These are phyloP conservation scores for Alcedo atthis DNA, from an alignment of 2,797 vertebrate genomes.

Conservation along the genomic window DNA sequence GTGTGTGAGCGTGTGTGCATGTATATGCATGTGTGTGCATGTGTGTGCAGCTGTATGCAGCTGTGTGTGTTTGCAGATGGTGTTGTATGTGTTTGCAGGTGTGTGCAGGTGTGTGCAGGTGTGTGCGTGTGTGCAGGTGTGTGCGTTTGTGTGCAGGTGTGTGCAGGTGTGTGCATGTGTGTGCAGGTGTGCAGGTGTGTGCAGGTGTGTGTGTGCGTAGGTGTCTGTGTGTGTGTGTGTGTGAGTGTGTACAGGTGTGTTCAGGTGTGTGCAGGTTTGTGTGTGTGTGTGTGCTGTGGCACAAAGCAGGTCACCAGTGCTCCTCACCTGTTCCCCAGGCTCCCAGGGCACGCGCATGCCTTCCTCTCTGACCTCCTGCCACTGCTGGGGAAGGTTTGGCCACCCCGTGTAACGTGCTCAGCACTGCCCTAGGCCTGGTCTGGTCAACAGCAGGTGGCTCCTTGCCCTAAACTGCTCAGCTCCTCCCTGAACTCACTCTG, in stretches of 20 bases:
- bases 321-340: neutral
- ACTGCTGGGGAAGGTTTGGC: neutral
- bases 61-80: no score
- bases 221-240: accelerated
- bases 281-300: accelerated
- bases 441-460: neutral
- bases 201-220: no score
- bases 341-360: neutral
- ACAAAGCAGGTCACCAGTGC: neutral
- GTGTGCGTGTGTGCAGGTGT: no score
- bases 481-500: accelerated
- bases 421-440: neutral
- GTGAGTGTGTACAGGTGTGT: neutral
- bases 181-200: no score
- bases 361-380: neutral
- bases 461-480: neutral
- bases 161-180: no score
- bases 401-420: no score
- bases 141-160: no score
- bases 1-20: no score
- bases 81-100: no score
- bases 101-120: no score
- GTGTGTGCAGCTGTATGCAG: no score
- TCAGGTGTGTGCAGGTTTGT: neutral
- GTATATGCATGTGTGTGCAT: no score